Base-by-base conservation (phyloP, 2,888 invertebrate genomes). In the Lasioglossum marginatum region DNA sequence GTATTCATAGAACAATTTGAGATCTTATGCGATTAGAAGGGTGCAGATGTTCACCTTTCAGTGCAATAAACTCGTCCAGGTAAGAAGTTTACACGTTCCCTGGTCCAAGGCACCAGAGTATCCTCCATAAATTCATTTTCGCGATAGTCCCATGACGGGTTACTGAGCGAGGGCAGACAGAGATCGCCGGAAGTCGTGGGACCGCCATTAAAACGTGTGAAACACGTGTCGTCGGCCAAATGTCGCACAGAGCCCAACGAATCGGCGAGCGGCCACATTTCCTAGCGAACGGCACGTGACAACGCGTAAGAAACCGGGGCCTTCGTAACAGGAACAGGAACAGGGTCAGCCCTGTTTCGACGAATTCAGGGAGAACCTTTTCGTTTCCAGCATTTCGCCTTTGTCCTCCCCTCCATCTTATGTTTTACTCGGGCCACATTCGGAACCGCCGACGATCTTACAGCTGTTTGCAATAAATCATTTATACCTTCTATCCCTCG, bases 211-310 rank as follows among this genome's bases (percentile, higher is more conserved):
- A 45, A 86, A 79, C 68, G 86, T 79, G 92, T 81, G 81, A 79
- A 89, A 92, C 93, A 93, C 92, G 92, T 93, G 93, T 90, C 91
- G 93, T 90, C 91, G 82, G 78, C 91, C 93, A 93, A 92, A 90
- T 93, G 93, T 76, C 79, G 71, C 73, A 60, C 23, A 52, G 52
- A 52, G 52, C 60, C 23, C 10, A 48, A 72, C 77, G 60, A 86
- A 86, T 86, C 86, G 82, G 78, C 84, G 45, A 34, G 73, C 81
- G 81, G 40, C 12, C 79, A 83, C 71, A 83, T 86, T 83, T 86
- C 77, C 86, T 77, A 79, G 48, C 52, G 60, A 40, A 63, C 31
- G 81, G 79, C 87, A 83, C 86, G 87, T 86, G 87, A 81, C 79
- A 86, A 70, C 83, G 80, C 27, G 60, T 52, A 52, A 52, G 52